Percentiles rank a stretch among this genome's conserved stretches.
Evolutionary conservation across 1,140 invertebrate species (phyloP).

Genomic region (Caenorhabditis brenneri): DNA sequence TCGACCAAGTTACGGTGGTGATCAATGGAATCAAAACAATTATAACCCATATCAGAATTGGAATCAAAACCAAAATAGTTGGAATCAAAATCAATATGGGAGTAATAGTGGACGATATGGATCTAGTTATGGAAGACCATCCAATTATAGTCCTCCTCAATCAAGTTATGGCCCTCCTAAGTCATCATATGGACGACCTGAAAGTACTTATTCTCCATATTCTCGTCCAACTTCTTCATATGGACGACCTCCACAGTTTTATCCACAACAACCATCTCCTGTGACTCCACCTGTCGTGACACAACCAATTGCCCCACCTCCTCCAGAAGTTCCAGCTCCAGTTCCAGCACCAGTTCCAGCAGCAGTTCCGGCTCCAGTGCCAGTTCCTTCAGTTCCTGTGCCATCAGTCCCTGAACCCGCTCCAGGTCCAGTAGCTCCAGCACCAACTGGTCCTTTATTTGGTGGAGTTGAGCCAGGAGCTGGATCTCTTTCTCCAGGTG

Average conservation of each 20-base stretch:
- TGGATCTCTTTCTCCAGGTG: not conserved
- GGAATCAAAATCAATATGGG: not conserved
- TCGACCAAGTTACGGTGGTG: not conserved
- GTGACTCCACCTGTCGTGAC: not conserved
- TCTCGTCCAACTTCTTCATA: not conserved
- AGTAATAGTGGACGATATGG: not conserved
- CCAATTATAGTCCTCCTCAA: not conserved
- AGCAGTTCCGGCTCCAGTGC: not conserved
- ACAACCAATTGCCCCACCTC: not conserved
- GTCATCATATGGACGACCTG: not conserved
- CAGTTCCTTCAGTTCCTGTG: no score
- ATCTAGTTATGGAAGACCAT: not conserved
- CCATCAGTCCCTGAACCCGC: not conserved
- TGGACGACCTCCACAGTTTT: not conserved
- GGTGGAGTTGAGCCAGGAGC: slow-evolving; percentile 30
- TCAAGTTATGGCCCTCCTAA: not conserved
- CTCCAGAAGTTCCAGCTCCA: not conserved
- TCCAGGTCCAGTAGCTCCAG: not conserved
- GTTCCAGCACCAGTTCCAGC: not conserved
- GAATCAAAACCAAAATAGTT: slow-evolving; percentile 6
- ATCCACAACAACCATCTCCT: not conserved
- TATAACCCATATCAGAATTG: slow-evolving; percentile 31
- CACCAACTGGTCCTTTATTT: not conserved
- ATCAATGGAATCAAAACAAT: slow-evolving; percentile 19
- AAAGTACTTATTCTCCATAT: slow-evolving; percentile 5